Evolutionary conservation across 2,888 invertebrate genomes (phyloP).

Genomic region (Malthinus seriepunctatus): DNA sequence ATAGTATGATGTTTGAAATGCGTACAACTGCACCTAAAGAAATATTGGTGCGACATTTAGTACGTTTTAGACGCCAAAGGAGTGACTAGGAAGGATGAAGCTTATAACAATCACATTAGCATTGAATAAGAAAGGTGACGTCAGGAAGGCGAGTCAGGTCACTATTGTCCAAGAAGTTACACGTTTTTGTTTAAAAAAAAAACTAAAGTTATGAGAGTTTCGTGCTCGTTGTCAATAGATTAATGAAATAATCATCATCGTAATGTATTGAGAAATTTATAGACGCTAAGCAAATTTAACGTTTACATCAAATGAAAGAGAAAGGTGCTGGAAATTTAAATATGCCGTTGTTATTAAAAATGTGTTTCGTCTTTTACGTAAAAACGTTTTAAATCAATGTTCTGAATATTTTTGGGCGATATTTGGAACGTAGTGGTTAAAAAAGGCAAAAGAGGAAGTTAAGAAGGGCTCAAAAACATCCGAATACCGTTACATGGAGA

Average conservation of each 20-base stretch:
- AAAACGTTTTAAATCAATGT: too few relatives aligned
- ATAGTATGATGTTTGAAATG: slow-evolving; percentile 5
- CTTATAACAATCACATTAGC: slow-evolving; percentile 48
- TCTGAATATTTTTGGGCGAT: too few relatives aligned
- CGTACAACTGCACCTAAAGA: slow-evolving; percentile 26
- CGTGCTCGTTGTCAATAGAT: slow-evolving; percentile 37
- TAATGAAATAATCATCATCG: slow-evolving; percentile 31
- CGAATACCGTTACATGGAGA: too few relatives aligned
- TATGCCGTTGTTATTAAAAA: too few relatives aligned
- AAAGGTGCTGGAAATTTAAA: too few relatives aligned
- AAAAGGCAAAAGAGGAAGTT: too few relatives aligned
- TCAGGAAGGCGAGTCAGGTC: slow-evolving; percentile 54
- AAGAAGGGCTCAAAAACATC: too few relatives aligned
- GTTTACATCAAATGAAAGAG: too few relatives aligned
- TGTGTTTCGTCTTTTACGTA: too few relatives aligned
- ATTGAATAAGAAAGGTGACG: slow-evolving; percentile 51
- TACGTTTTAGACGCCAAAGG: slow-evolving; percentile 38
- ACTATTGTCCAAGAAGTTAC: slow-evolving; percentile 49
- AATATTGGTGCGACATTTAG: slow-evolving; percentile 23
- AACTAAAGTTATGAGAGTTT: slow-evolving; percentile 36
- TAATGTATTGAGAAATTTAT: too few relatives aligned
- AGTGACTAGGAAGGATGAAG: slow-evolving; percentile 46
- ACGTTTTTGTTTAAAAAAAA: slow-evolving; percentile 29
- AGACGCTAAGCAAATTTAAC: too few relatives aligned
- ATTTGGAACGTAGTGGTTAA: too few relatives aligned